Percentiles rank a stretch among this genome's conserved stretches.
These are phyloP conservation scores for Morone chrysops DNA, from an alignment of 2,113 vertebrate species.

Conservation along the genomic window DNA sequence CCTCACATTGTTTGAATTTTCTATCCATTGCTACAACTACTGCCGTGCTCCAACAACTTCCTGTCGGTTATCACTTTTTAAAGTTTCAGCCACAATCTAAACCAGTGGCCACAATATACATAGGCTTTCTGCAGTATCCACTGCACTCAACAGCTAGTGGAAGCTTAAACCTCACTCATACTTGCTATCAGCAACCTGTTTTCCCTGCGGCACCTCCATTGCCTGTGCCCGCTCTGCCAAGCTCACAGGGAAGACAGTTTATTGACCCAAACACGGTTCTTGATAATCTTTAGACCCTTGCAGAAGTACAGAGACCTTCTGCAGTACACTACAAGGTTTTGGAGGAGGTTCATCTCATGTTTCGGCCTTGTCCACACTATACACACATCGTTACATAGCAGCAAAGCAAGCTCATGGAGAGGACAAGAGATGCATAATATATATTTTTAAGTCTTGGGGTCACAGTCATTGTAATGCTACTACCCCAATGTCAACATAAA, in stretches of 20 bases:
- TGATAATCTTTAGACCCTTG: slow-evolving; percentile 35
- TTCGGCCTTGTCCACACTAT: neutral
- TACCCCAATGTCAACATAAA: neutral
- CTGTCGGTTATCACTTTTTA: neutral
- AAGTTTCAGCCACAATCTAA: slow-evolving; percentile 6
- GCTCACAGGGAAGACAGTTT: slow-evolving; percentile 12
- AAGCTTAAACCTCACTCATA: slow-evolving; percentile 21
- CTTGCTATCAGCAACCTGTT: slow-evolving; percentile 18
- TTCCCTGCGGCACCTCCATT: slow-evolving; percentile 30
- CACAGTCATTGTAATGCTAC: neutral
- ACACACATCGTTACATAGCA: neutral
- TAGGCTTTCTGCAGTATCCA: neutral
- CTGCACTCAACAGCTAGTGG: slow-evolving; percentile 6
- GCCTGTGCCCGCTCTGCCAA: slow-evolving; percentile 29
- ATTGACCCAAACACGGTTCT: slow-evolving; percentile 44
- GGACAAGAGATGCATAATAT: neutral
- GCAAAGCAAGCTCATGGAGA: neutral
- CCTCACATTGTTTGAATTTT: neutral
- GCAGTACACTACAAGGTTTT: neutral
- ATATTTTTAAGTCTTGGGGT: too few species aligned
- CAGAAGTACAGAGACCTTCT: slow-evolving; percentile 13
- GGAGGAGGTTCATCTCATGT: neutral
- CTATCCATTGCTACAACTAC: neutral
- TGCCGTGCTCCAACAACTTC: neutral
- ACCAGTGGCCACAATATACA: neutral